Evolutionary conservation across 2,888 invertebrate species (phyloP).

Genomic region (Trissoscelio sp.): DNA sequence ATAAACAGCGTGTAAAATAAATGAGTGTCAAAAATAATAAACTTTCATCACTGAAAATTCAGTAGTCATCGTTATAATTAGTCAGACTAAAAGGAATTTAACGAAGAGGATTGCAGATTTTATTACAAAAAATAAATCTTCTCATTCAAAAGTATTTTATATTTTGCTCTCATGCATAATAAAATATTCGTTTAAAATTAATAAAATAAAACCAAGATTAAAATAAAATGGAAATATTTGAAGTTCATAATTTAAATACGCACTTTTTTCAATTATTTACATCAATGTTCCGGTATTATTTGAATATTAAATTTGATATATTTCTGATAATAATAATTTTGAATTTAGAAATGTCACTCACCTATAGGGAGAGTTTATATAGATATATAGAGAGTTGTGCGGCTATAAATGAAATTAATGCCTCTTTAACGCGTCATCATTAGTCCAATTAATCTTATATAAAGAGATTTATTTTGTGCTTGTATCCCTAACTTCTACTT

Average conservation of each 20-base stretch:
- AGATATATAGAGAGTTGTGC: conserved; percentile 18
- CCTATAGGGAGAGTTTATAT: conserved; percentile 11
- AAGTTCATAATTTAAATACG: too few species aligned
- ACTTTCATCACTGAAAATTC: not conserved
- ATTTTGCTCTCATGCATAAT: too few species aligned
- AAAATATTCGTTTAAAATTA: too few species aligned
- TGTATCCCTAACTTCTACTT: conserved; percentile 6
- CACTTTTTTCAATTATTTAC: too few species aligned
- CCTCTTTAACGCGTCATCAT: conserved; percentile 23
- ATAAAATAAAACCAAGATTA: too few species aligned
- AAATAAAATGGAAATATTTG: too few species aligned
- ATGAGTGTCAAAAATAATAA: not conserved
- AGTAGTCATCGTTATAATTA: conserved; percentile 23
- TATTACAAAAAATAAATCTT: too few species aligned
- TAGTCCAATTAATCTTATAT: conserved; percentile 31
- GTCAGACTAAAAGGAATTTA: conserved; percentile 18
- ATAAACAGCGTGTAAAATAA: too few species aligned
- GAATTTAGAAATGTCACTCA: conserved; percentile 6
- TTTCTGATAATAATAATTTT: not conserved
- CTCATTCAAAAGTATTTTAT: too few species aligned
- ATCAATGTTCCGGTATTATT: not conserved
- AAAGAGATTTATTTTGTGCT: conserved; percentile 13
- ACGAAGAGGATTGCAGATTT: too few species aligned
- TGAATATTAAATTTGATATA: conserved; percentile 1
- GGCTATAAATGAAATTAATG: conserved; percentile 38